phyloP scores from a whole-genome alignment of 2,888 invertebrate species.

The Drosophila macrospina region DNA sequence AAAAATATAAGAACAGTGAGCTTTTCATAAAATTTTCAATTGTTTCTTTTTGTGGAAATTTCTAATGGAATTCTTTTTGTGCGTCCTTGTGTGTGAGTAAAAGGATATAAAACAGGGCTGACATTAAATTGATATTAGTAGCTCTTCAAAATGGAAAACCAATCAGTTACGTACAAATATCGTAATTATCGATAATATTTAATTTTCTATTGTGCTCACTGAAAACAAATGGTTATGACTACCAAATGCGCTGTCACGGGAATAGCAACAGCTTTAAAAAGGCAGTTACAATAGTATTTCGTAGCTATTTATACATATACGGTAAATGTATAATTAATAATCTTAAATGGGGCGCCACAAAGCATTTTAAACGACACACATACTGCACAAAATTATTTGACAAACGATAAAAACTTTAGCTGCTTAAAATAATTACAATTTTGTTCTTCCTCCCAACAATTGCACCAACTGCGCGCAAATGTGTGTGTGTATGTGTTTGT shows the following conservation, averaged over 20 bases:
- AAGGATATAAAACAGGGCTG: conserved; percentile 23
- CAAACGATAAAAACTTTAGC: conserved; percentile 79
- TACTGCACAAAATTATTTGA: conserved; percentile 69
- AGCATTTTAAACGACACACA: conserved; percentile 75
- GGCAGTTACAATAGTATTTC: conserved; percentile 77
- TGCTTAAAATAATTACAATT: conserved; percentile 80
- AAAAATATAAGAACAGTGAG: conserved; percentile 54
- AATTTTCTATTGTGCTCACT: conserved; percentile 55
- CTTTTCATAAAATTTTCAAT: conserved; percentile 46
- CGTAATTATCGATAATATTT: conserved; percentile 42
- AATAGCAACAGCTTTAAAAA: conserved; percentile 64
- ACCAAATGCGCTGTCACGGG: conserved; percentile 32
- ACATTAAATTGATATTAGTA: conserved; percentile 11
- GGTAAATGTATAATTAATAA: conserved; percentile 58
- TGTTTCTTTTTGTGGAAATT: conserved; percentile 54
- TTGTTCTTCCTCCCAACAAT: conserved; percentile 68
- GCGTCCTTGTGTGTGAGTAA: conserved; percentile 39
- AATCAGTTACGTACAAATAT: conserved; percentile 44
- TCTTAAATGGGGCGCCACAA: conserved; percentile 68
- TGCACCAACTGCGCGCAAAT: conserved; percentile 66
- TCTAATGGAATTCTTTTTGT: conserved; percentile 74
- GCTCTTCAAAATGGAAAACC: conserved; percentile 25
- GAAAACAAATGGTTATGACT: conserved; percentile 64
- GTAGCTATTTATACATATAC: conserved; percentile 52
- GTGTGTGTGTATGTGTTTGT: conserved; percentile 16